Evolutionary conservation across 2,888 invertebrate species (phyloP).

Genomic region (Conchocele bisecta): DNA sequence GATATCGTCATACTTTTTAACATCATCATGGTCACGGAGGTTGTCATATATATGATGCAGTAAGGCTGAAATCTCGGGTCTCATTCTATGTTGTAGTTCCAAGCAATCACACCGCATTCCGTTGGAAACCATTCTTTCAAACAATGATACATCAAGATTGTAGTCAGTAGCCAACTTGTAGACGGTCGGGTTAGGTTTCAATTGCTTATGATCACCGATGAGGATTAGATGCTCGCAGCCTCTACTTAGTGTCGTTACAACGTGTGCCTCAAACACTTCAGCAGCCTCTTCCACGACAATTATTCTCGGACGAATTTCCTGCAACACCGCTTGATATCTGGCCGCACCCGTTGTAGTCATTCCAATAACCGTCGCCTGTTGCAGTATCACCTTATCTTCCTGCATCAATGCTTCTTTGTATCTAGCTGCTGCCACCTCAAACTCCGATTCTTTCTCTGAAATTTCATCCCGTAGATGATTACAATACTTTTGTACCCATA

Average conservation of each 20-base stretch:
- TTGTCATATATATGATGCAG: slow-evolving; percentile 67
- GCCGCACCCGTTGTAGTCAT: slow-evolving; percentile 82
- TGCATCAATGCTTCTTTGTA: slow-evolving; percentile 65
- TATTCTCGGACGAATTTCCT: slow-evolving; percentile 80
- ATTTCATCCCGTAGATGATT: slow-evolving; percentile 54
- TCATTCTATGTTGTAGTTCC: slow-evolving; percentile 85
- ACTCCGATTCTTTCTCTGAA: slow-evolving; percentile 59
- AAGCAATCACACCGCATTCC: slow-evolving; percentile 86
- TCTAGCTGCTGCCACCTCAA: slow-evolving; percentile 59
- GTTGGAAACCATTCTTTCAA: slow-evolving; percentile 90
- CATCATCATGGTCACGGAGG: slow-evolving; percentile 68
- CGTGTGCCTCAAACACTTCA: slow-evolving; percentile 92
- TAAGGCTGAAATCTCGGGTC: slow-evolving; percentile 78
- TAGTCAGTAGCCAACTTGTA: slow-evolving; percentile 87
- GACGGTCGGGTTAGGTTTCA: slow-evolving; percentile 89
- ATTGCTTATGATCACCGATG: slow-evolving; percentile 92
- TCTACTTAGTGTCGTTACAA: slow-evolving; percentile 89
- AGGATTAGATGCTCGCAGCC: slow-evolving; percentile 91
- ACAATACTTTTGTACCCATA: slow-evolving; percentile 74
- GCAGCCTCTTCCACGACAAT: slow-evolving; percentile 92
- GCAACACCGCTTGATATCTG: slow-evolving; percentile 72
- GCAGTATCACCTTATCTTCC: slow-evolving; percentile 75
- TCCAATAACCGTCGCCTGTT: slow-evolving; percentile 74
- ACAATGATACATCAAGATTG: slow-evolving; percentile 90
- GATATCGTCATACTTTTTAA: slow-evolving; percentile 61